These are phyloP conservation scores for Parelbella ahira DNA, from an alignment of 2,888 invertebrate species.

Conservation along the genomic window DNA sequence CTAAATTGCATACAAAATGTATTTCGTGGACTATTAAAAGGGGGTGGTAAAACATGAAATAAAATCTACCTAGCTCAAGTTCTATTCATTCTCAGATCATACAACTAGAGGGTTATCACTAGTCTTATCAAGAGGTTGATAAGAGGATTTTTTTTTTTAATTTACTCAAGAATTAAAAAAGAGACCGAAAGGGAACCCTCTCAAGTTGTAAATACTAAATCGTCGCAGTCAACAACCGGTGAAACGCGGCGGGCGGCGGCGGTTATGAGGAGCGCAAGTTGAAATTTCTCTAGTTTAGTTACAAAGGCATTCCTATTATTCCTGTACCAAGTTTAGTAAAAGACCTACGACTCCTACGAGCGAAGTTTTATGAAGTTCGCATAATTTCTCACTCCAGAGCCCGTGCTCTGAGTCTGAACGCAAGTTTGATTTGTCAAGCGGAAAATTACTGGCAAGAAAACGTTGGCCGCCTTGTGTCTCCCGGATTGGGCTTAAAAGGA, in stretches of 20 bases:
- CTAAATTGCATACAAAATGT: no score
- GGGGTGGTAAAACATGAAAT: no score
- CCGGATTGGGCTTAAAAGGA: background rate
- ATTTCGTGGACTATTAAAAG: no score
- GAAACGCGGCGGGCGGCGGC: background rate
- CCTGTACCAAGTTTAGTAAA: conserved; percentile 8
- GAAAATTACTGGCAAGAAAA: conserved; percentile 49
- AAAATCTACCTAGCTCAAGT: no score
- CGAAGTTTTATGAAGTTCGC: conserved; percentile 23
- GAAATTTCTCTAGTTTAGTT: conserved; percentile 8
- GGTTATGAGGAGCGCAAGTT: conserved; percentile 7
- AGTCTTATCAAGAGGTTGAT: no score
- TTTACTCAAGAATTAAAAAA: no score
- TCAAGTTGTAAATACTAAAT: no score
- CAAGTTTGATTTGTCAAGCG: conserved; percentile 62
- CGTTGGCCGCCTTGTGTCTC: conserved; percentile 11
- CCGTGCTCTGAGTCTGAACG: conserved; percentile 27
- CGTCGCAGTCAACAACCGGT: conserved; percentile 1
- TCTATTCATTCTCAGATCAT: no score
- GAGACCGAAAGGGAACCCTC: no score
- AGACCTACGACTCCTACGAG: conserved; percentile 10
- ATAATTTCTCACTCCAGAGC: conserved; percentile 18
- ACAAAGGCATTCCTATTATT: conserved; percentile 19
- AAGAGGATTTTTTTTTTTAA: no score
- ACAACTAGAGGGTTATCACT: no score